phyloP scores from a whole-genome alignment of 2,888 invertebrate genomes.

The Epiblema foenella region DNA sequence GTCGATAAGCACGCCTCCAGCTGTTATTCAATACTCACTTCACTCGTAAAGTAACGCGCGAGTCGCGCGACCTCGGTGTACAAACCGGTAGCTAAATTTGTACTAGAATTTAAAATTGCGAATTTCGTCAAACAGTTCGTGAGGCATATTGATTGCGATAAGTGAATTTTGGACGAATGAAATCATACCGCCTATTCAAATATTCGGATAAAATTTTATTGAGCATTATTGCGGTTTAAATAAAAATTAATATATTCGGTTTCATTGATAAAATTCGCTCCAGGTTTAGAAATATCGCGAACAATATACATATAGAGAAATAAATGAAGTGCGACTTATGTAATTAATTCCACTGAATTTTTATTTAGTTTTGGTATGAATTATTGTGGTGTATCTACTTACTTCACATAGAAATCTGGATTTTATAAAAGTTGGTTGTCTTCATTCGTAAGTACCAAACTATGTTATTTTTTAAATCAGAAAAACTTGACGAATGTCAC shows the following conservation, averaged over 20 bases:
- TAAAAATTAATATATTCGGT: too few species aligned
- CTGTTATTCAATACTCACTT: conserved; percentile 36
- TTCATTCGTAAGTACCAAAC: conserved; percentile 4
- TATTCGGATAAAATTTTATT: too few species aligned
- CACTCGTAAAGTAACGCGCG: too few species aligned
- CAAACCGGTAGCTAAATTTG: conserved; percentile 19
- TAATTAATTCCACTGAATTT: background rate
- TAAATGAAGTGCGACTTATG: background rate
- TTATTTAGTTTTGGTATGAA: background rate
- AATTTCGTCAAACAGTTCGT: background rate
- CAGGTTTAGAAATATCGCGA: background rate
- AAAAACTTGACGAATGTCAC: background rate
- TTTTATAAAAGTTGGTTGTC: conserved; percentile 3
- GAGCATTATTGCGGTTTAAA: too few species aligned
- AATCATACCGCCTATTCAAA: too few species aligned
- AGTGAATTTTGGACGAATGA: background rate
- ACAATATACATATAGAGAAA: background rate
- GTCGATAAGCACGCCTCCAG: conserved; percentile 53
- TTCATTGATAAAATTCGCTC: too few species aligned
- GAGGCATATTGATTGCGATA: background rate
- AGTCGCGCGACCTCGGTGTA: conserved; percentile 43
- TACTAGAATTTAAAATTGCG: conserved; percentile 6
- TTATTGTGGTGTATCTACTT: background rate
- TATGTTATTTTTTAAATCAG: background rate
- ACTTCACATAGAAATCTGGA: background rate